phyloP scores from a whole-genome alignment of 1,140 invertebrate species.

The Nasonia longicornis region DNA sequence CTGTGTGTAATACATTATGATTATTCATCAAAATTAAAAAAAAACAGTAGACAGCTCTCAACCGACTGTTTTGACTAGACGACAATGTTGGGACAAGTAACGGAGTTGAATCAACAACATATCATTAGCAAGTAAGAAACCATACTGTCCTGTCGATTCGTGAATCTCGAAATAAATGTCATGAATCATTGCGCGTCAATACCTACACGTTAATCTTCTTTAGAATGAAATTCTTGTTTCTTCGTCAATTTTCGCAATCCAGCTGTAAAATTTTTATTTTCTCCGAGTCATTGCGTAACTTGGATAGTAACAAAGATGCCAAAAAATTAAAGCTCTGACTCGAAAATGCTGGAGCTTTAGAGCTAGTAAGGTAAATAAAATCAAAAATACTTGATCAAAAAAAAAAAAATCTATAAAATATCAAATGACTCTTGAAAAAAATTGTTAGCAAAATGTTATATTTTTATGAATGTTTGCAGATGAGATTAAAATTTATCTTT shows the following conservation, averaged over 20 bases:
- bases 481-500: too few relatives aligned
- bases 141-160: conserved; percentile 25
- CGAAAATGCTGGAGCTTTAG: too few relatives aligned
- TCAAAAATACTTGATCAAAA: too few relatives aligned
- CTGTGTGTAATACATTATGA: too few relatives aligned
- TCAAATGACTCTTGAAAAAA: too few relatives aligned
- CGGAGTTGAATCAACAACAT: conserved; percentile 26
- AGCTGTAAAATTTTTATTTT: too few relatives aligned
- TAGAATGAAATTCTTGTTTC: conserved; percentile 14
- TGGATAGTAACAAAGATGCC: neutral
- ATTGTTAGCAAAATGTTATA: too few relatives aligned
- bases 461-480: too few relatives aligned
- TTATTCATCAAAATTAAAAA: neutral
- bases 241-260: conserved; percentile 9
- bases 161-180: conserved; percentile 12
- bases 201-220: neutral
- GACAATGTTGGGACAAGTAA: neutral
- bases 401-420: too few relatives aligned
- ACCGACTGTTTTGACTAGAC: conserved; percentile 3
- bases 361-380: too few relatives aligned
- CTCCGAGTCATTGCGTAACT: too few relatives aligned
- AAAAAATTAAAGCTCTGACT: neutral
- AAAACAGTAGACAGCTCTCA: neutral
- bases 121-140: conserved; percentile 28
- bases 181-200: neutral